phyloP scores from a whole-genome alignment of 2,888 invertebrate genomes.

The Enoplolaimus lenunculus region DNA sequence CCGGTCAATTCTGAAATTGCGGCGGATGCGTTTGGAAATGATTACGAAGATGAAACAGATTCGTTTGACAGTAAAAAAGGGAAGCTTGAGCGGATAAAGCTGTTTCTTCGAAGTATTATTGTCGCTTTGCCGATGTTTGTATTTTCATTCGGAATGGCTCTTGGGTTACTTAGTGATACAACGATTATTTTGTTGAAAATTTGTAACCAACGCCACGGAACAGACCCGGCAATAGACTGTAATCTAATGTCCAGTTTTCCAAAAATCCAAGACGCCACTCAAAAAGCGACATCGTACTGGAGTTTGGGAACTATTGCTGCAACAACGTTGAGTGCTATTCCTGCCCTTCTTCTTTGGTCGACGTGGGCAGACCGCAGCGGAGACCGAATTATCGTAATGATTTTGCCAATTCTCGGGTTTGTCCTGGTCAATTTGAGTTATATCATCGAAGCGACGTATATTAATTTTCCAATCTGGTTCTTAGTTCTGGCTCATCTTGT shows the following conservation, averaged over 20 bases:
- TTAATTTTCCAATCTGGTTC: neutral
- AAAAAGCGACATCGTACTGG: neutral
- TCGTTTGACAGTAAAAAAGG: too few relatives aligned
- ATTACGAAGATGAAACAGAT: too few relatives aligned
- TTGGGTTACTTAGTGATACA: neutral
- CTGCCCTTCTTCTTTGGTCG: neutral
- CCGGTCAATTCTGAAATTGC: too few relatives aligned
- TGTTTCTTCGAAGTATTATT: too few relatives aligned
- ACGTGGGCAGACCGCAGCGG: neutral
- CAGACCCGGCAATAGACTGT: neutral
- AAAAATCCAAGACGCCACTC: neutral
- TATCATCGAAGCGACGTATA: neutral
- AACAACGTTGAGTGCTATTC: neutral
- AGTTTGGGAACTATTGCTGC: neutral
- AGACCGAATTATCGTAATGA: neutral
- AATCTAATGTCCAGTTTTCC: neutral
- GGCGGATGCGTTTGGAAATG: too few relatives aligned
- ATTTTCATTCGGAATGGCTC: neutral
- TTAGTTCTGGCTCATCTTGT: neutral
- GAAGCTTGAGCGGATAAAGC: too few relatives aligned
- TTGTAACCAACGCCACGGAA: neutral
- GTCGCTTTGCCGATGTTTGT: too few relatives aligned
- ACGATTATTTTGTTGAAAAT: neutral
- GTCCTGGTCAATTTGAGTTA: neutral
- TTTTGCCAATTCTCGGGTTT: neutral